These are phyloP conservation scores for Merodon equestris DNA, from an alignment of 2,888 invertebrate genomes.

Conservation along the genomic window DNA sequence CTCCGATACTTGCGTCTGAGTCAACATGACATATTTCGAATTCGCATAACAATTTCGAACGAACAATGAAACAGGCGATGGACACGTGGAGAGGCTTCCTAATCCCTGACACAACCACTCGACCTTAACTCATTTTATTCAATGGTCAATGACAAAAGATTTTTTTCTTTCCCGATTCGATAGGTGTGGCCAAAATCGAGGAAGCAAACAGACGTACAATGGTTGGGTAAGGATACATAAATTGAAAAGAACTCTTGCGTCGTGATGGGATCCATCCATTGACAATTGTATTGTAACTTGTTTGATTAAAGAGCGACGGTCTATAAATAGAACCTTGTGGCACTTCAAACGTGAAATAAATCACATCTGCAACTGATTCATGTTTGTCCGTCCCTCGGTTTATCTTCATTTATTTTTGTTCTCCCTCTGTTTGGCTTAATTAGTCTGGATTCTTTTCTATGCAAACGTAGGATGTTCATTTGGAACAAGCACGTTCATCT, in stretches of 20 bases:
- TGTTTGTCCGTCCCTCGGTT: slow-evolving; percentile 9
- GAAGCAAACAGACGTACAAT: neutral
- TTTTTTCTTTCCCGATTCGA: neutral
- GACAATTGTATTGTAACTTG: slow-evolving; percentile 3
- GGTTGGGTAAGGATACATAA: neutral
- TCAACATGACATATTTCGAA: too few species aligned
- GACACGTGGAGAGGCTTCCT: slow-evolving; percentile 5
- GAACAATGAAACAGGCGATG: neutral
- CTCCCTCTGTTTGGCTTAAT: neutral
- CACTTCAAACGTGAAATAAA: slow-evolving; percentile 22
- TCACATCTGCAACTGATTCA: slow-evolving; percentile 7
- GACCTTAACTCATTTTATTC: slow-evolving; percentile 21
- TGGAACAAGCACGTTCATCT: slow-evolving; percentile 9
- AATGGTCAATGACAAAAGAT: neutral
- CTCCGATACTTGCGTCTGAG: too few species aligned
- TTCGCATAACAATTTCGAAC: too few species aligned
- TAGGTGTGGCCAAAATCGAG: neutral
- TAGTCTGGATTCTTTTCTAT: too few species aligned
- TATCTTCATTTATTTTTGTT: neutral
- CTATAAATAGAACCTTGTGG: slow-evolving; percentile 53
- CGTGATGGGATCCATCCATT: slow-evolving; percentile 5
- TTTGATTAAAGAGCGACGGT: slow-evolving; percentile 15
- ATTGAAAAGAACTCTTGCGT: neutral
- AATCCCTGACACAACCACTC: slow-evolving; percentile 32
- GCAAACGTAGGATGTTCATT: neutral